phyloP scores from a whole-genome alignment of 2,797 vertebrate species.

The Anabas testudineus region DNA sequence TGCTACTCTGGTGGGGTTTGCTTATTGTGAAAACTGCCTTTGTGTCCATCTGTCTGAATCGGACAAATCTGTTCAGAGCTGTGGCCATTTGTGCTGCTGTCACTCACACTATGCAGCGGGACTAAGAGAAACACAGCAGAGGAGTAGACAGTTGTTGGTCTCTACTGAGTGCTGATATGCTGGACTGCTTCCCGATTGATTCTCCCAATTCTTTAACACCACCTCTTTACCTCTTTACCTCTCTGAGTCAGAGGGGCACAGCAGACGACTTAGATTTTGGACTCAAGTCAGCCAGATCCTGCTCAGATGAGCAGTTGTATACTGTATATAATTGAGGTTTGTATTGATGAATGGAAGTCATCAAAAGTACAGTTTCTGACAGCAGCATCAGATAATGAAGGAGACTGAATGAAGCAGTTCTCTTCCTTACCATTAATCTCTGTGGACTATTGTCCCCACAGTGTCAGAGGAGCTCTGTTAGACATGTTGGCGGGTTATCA shows the following conservation, averaged over 20 bases:
- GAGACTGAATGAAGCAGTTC: constrained; percentile 56
- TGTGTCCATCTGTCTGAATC: constrained; percentile 43
- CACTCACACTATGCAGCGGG: constrained; percentile 50
- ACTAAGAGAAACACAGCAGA: constrained; percentile 31
- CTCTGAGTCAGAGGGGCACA: constrained; percentile 38
- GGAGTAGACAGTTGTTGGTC: constrained; percentile 52
- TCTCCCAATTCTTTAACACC: constrained; percentile 57
- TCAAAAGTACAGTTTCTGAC: constrained; percentile 47
- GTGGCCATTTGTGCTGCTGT: constrained; percentile 48
- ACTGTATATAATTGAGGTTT: constrained; percentile 30
- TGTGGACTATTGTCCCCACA: constrained; percentile 26
- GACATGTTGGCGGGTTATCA: constrained; percentile 29
- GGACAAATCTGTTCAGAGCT: constrained; percentile 24
- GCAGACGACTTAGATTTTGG: constrained; percentile 47
- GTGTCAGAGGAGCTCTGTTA: constrained; percentile 43
- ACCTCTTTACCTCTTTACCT: constrained; percentile 15
- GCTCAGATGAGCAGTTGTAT: constrained; percentile 41
- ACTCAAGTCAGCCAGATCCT: constrained; percentile 8
- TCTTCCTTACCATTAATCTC: constrained; percentile 61
- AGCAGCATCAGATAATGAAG: constrained; percentile 47
- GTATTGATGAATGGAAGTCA: constrained; percentile 53
- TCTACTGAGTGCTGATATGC: constrained; percentile 57
- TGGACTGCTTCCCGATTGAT: constrained; percentile 72
- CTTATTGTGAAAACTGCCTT: constrained; percentile 23
- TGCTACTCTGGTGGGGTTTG: constrained; percentile 19